Evolutionary conservation across 2,113 vertebrate genomes (phyloP).

Genomic region (Planiliza haematocheilus): DNA sequence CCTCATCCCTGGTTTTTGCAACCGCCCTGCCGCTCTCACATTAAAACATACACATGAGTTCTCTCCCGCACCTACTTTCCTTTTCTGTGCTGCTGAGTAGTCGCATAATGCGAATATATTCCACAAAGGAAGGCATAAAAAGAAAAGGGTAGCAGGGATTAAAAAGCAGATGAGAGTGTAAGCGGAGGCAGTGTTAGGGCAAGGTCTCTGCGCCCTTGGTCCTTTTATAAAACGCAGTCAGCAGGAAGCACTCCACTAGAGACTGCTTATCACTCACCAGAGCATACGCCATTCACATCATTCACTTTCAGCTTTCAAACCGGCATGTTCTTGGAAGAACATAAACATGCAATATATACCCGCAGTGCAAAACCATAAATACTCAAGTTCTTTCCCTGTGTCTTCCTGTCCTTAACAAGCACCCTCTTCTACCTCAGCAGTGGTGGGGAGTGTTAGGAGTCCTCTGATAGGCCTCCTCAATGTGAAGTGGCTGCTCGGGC

Average conservation of each 20-base stretch:
- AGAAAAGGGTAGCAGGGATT: constrained; percentile 43
- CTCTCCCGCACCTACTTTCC: constrained; percentile 21
- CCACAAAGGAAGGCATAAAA: constrained; percentile 27
- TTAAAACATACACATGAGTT: constrained; percentile 46
- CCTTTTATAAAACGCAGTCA: constrained; percentile 25
- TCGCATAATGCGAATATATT: constrained; percentile 56
- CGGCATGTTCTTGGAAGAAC: constrained; percentile 3
- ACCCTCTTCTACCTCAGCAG: constrained; percentile 27
- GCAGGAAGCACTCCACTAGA: constrained; percentile 27
- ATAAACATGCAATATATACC: constrained; percentile 2
- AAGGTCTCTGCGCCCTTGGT: constrained; percentile 65
- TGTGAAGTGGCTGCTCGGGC: constrained; percentile 59
- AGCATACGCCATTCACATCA: constrained; percentile 2
- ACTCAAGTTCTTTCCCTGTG: constrained; percentile 8
- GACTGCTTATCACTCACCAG: constrained; percentile 25
- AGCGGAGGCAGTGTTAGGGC: constrained; percentile 10
- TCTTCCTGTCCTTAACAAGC: constrained; percentile 42
- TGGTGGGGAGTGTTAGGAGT: constrained; percentile 36
- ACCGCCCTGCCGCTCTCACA: constrained; percentile 13
- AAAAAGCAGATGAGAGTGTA: constrained; percentile 39
- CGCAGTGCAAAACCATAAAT: constrained; percentile 5
- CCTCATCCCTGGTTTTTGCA: constrained; percentile 40
- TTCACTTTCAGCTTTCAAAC: constrained; percentile 18
- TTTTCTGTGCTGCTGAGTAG: constrained; percentile 41
- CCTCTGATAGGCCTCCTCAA: constrained; percentile 56